Evolutionary conservation across 2,888 invertebrate species (phyloP).

Genomic region (Kryphioiulus occultus): DNA sequence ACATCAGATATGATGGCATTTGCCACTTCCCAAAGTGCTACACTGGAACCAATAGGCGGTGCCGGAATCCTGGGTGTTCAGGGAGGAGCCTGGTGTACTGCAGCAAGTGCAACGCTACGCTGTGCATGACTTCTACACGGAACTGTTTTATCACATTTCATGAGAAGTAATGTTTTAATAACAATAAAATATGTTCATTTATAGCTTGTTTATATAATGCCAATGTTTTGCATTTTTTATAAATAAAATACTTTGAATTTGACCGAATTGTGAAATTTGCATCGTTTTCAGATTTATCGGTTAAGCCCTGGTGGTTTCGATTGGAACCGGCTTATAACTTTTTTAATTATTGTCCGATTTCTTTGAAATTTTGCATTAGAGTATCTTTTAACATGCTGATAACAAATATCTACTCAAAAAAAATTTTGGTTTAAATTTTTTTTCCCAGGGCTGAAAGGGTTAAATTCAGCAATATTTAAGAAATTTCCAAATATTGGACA

Average conservation of each 20-base stretch:
- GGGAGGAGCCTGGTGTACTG: neutral
- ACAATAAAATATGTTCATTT: neutral
- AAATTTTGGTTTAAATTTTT: neutral
- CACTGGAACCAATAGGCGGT: neutral
- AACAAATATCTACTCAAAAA: neutral
- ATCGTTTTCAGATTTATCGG: neutral
- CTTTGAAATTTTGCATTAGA: neutral
- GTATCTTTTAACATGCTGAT: neutral
- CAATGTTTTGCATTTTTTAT: neutral
- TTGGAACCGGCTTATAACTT: neutral
- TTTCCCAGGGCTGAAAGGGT: neutral
- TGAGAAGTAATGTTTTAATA: neutral
- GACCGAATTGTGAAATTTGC: neutral
- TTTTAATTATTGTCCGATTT: conserved; percentile 1
- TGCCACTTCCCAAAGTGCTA: neutral
- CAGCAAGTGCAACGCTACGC: neutral
- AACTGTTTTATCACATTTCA: neutral
- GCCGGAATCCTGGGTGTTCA: neutral
- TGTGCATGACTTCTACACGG: neutral
- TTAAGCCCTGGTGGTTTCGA: neutral
- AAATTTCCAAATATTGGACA: too few relatives aligned
- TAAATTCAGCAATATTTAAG: too few relatives aligned
- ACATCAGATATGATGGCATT: neutral
- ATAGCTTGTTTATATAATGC: too few relatives aligned
- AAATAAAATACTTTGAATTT: neutral